Conservation (phyloP, 2,797 vertebrate species). For the Leptodactylus fallax region DNA sequence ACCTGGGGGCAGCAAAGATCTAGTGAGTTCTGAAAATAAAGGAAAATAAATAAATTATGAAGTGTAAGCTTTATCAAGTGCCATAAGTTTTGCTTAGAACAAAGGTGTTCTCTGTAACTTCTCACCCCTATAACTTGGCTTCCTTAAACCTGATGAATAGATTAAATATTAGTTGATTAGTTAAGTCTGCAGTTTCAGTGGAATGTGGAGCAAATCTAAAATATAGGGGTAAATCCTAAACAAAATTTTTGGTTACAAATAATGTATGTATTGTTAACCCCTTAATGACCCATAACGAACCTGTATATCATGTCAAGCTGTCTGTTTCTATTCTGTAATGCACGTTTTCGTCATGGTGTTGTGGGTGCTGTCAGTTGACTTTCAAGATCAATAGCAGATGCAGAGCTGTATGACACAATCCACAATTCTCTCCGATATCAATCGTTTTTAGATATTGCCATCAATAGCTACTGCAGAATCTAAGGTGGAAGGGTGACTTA, state of each 20-base stretch:
- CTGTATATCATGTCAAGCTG: too few species aligned
- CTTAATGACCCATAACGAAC: background rate
- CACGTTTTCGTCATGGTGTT: background rate
- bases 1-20: constrained; percentile 62
- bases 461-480: too few species aligned
- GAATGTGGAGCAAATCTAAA: constrained; percentile 26
- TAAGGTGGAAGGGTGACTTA: too few species aligned
- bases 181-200: background rate
- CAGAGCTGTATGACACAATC: too few species aligned
- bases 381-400: too few species aligned
- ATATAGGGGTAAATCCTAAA: background rate
- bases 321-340: too few species aligned
- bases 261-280: background rate
- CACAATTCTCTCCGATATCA: too few species aligned
- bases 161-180: constrained; percentile 60
- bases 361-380: too few species aligned
- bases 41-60: background rate
- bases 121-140: background rate
- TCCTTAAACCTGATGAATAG: constrained; percentile 28
- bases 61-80: background rate
- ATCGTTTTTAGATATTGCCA: too few species aligned
- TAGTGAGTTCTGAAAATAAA: constrained; percentile 27
- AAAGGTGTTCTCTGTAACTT: constrained; percentile 35
- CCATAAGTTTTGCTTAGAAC: constrained; percentile 26
- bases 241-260: background rate